phyloP scores from a whole-genome alignment of 1,140 invertebrate species.

The Nilaparvata lugens region DNA sequence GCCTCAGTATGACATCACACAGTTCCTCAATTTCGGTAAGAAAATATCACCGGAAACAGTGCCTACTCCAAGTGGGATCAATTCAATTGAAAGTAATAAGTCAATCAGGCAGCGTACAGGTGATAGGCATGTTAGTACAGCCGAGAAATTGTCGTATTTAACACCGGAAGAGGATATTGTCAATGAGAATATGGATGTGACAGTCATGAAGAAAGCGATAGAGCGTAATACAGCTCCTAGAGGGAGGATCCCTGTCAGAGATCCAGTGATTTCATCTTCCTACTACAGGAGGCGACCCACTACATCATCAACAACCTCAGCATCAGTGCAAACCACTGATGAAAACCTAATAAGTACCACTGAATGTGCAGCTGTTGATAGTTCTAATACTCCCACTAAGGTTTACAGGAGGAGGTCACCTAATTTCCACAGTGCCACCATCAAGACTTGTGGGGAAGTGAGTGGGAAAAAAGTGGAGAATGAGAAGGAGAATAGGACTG shows the following conservation, averaged over 20 bases:
- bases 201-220: constrained; percentile 15
- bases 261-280: constrained; percentile 9
- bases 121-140: background rate
- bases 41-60: constrained; percentile 19
- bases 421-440: no score
- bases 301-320: background rate
- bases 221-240: constrained; percentile 19
- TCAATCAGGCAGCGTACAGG: constrained; percentile 10
- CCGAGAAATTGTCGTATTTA: background rate
- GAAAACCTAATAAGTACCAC: constrained; percentile 5
- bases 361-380: background rate
- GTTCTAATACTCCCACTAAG: no score
- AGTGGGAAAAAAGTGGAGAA: no score
- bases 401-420: no score
- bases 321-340: background rate
- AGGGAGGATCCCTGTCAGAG: constrained; percentile 4
- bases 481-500: no score
- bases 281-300: constrained; percentile 8
- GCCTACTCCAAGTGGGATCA: constrained; percentile 18
- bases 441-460: no score
- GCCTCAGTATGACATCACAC: constrained; percentile 22
- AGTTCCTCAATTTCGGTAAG: constrained; percentile 25
- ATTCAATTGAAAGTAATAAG: constrained; percentile 20
- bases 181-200: constrained; percentile 26
- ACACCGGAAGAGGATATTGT: constrained; percentile 14